Percentiles rank a stretch among this genome's conserved stretches.
Conservation (phyloP, 2,888 invertebrate species). For the Yponomeuta malinellus region DNA sequence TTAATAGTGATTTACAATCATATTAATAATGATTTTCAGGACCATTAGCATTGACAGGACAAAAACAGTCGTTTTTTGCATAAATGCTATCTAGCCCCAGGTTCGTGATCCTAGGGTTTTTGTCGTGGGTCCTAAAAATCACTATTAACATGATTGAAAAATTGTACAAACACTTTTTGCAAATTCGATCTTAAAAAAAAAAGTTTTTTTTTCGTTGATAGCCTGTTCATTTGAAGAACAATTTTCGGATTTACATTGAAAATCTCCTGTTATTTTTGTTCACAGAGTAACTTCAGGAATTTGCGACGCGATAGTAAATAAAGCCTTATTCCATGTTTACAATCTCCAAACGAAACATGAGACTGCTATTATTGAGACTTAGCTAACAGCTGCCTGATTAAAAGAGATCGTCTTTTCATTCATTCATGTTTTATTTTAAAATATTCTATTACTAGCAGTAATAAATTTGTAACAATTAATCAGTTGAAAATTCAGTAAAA, state of each 20-base stretch:
- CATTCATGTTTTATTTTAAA: background rate
- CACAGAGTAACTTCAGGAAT: conserved; percentile 65
- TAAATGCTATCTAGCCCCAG: no score
- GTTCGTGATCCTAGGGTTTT: no score
- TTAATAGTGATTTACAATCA: no score
- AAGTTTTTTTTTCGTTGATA: no score
- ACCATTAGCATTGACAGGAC: no score
- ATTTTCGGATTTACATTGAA: background rate
- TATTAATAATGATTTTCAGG: no score
- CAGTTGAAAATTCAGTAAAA: background rate
- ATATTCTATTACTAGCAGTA: background rate
- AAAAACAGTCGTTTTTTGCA: no score
- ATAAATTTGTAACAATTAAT: background rate
- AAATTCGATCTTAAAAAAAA: no score
- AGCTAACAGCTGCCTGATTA: background rate
- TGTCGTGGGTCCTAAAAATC: no score
- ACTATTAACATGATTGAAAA: no score
- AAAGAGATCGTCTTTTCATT: background rate
- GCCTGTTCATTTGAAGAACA: no score
- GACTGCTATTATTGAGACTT: background rate
- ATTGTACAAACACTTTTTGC: no score
- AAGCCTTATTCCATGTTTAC: conserved; percentile 58
- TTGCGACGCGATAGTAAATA: conserved; percentile 68
- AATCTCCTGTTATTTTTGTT: conserved; percentile 20
- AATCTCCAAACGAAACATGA: conserved; percentile 50